These are phyloP conservation scores for Cabera pusaria DNA, from an alignment of 2,888 invertebrate genomes.

Conservation along the genomic window DNA sequence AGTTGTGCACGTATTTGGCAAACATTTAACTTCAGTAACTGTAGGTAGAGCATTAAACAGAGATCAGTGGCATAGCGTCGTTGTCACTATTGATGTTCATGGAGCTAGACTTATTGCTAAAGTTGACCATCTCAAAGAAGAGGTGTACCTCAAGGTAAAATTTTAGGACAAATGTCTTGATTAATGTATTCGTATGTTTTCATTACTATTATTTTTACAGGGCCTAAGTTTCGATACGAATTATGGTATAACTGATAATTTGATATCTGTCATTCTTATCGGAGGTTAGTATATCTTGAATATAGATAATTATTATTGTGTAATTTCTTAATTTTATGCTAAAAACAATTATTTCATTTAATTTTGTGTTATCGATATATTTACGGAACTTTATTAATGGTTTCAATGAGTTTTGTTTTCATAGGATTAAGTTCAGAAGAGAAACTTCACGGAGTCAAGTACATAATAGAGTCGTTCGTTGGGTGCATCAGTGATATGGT, in stretches of 20 bases:
- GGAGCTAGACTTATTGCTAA: conserved; percentile 92
- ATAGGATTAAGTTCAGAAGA: conserved; percentile 94
- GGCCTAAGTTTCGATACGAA: conserved; percentile 92
- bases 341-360: no score
- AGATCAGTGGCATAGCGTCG: conserved; percentile 95
- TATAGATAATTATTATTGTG: conserved; percentile 2
- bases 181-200: conserved; percentile 12
- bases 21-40: conserved; percentile 91
- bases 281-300: conserved; percentile 81
- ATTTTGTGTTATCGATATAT: no score
- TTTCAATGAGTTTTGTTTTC: conserved; percentile 13
- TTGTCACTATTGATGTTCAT: conserved; percentile 93
- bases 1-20: conserved; percentile 95
- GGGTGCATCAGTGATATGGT: conserved; percentile 95
- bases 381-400: no score
- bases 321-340: not conserved
- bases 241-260: conserved; percentile 93
- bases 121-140: conserved; percentile 92
- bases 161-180: conserved; percentile 5
- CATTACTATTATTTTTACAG: conserved; percentile 41
- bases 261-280: conserved; percentile 93
- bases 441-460: conserved; percentile 94
- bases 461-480: conserved; percentile 96
- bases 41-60: conserved; percentile 94
- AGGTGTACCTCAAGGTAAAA: conserved; percentile 88